Base-by-base conservation (phyloP, 2,797 vertebrate species). In the Tokudaia muenninki region DNA sequence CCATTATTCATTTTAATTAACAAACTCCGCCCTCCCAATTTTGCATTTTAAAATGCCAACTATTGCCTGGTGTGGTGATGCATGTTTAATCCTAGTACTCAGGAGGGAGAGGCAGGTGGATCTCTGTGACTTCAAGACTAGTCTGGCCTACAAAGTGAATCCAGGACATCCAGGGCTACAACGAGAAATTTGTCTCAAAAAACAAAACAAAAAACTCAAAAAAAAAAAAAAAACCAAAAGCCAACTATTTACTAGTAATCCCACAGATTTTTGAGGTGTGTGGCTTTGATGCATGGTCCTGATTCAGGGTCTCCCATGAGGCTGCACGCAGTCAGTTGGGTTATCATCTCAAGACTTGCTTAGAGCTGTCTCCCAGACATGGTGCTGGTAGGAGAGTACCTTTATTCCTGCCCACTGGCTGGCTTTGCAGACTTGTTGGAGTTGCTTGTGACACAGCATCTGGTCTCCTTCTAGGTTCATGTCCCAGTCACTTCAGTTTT, bases 11-110 rank as follows among this genome's bases (percentile, higher is more conserved):
- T 84, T 31, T 90, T 67, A 70, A 12, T 78, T 92, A 82, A 92
- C 82, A 88, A 41, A 72, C 24, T 59, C 47, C 59, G 12, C 19
- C 34, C 52, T 9, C 70, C 81, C 34, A 34, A 79, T 79, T 92
- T 82, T 92, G 80, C 75, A 67, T 31, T n/a, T 92, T 57, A 65
- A 70, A 89, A 63, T 22, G 80, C 50, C 63, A 90, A 83, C 37
- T 31, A 59, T 88, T 74, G 34, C 67, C 34, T 21, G 34, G 67
- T 37, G 34, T 72, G 17, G 34, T n/a, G 34, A n/a, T 72, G 67
- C 17, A 21, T n/a, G 67, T 72, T 72, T 72, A 72, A 21, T 21
- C n/a, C 34, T 17, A 37, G 34, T 37, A 16, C 34, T n/a, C 67
- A 37, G n/a, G n/a, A 37, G n/a, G 70, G 17, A n/a, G 67, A 72